Percentiles rank a stretch among this genome's conserved stretches.
Evolutionary conservation across 1,140 invertebrate genomes (phyloP).

Genomic region (Procambarus clarkii): DNA sequence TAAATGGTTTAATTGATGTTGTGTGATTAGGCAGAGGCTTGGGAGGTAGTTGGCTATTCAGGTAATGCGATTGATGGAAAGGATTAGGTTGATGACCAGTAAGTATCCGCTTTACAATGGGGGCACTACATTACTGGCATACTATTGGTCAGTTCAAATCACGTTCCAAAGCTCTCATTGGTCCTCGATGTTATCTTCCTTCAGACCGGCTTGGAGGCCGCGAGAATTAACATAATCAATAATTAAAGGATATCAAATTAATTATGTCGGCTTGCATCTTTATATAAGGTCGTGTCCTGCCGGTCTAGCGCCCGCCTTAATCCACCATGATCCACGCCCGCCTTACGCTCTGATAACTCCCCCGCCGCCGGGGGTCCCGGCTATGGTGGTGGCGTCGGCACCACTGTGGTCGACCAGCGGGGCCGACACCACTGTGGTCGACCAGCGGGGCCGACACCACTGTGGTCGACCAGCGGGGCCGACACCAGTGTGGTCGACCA

Average conservation of each 20-base stretch:
- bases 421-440: too few species aligned
- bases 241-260: constrained; percentile 11
- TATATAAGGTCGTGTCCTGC: not conserved
- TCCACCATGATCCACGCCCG: not conserved
- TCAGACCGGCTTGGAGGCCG: not conserved
- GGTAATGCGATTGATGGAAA: constrained; percentile 1
- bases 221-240: constrained; percentile 13
- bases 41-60: not conserved
- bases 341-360: not conserved
- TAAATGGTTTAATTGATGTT: not conserved
- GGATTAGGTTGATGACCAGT: not conserved
- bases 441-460: too few species aligned
- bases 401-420: not conserved
- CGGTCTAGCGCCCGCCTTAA: not conserved
- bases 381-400: not conserved
- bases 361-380: not conserved
- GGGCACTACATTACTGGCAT: not conserved
- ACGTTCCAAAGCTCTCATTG: constrained; percentile 20
- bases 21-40: not conserved
- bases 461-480: too few species aligned
- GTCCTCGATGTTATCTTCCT: constrained; percentile 15
- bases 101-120: not conserved
- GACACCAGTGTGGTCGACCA: not conserved
- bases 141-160: not conserved
- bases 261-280: constrained; percentile 3